Base-by-base conservation (phyloP, 2,797 vertebrate genomes). In the Phrynocephalus guinanensis region DNA sequence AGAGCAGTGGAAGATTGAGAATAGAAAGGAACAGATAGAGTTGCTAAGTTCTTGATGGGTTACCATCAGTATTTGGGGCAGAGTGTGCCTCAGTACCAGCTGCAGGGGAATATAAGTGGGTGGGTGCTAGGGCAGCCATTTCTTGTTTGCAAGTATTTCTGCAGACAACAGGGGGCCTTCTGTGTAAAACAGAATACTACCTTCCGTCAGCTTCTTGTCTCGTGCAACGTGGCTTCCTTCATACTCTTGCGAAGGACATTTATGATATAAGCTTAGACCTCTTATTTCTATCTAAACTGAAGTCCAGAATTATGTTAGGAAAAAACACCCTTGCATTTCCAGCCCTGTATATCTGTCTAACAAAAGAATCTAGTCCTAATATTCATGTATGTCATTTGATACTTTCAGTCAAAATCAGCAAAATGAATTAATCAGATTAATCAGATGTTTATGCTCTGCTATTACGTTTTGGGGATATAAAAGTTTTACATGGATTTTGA, bases 271-370 rank as follows among this genome's bases (percentile, higher is more conserved):
- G 9, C 0, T 44, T 15, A 26, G 30, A 75, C 38, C 24, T 11
- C 85, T 50, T 63, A 26, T 76, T 48, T 0, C 48, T 72, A 72
- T 22, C 28, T 0, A 18, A n/a, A 0, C 0, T 22, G 1, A 67
- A 73, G 83, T 48, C 9, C 50, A 28, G 26, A 0, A 0, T 11
- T 75, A 6, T 71, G 10, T 5, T 9, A 72, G 26, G 1, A 63
- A 87, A 83, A 87, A 83, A 68, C 15, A 30, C 78, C 26, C 6
- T 13, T 2, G 18, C 1, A 38, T 89, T 85, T 83, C 5, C 48
- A 11, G 44, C 77, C 6, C 0, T 2, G 6, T 3, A 10, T 0
- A 20, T 3, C 13, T 10, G 15, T 3, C 13, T 5, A 18, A 68
- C 11, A 83, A 50, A 33, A 60, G 72, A 75, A 85, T 83, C 60